Evolutionary conservation across 2,888 invertebrate species (phyloP), one percentile per base, ranked within the genome.

Genomic region (Helobdella robusta): DNA sequence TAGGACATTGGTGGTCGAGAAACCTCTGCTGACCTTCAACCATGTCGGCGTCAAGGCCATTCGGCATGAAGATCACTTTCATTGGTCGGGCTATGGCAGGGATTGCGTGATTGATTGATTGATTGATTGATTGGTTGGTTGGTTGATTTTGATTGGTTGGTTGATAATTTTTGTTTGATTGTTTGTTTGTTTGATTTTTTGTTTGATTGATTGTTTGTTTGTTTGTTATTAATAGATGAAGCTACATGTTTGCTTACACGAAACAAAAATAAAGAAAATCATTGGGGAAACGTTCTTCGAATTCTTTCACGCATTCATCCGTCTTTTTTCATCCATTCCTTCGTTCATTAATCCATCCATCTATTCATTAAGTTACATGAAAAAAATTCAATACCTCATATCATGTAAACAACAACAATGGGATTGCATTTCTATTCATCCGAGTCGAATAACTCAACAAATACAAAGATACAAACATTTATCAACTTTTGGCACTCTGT

Each of bases 1-100:
- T 61, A 0, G 68, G 69, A 30, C 70, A 70, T 44, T 56, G 30
- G 48, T 68, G 58, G 0, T 50, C 40, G 0, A 52, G 11, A 61
- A 69, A 69, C 5, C 48, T 25, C 2, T 15, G 8, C 20, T 54
- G 52, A 15, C 69, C 69, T 15, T 8, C 40, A 11, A 36, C 18
- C 64, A 56, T 32, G 34, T 34, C 61, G n/a, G 1, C 11, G 48
- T 64, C 66, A 18, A 58, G 35, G 36, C 50, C 66, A 3, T 28
- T 23, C 34, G 0, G 28, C 59, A 65, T 23, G 25, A 48, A 58
- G 46, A 66, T 66, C 40, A 50, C n/a, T 59, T 66, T 66, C 20
- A 23, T 23, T 25, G 48, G 30, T 8, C 30, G n/a, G 18, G 32
- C 62, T 62, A 48, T 15, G 11, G 11, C n/a, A 11, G 44, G 11